A percentile compares a stretch with the other conserved stretches of the same genome.
Conservation (phyloP, 2,888 invertebrate genomes). For the Aethes cnicana region DNA sequence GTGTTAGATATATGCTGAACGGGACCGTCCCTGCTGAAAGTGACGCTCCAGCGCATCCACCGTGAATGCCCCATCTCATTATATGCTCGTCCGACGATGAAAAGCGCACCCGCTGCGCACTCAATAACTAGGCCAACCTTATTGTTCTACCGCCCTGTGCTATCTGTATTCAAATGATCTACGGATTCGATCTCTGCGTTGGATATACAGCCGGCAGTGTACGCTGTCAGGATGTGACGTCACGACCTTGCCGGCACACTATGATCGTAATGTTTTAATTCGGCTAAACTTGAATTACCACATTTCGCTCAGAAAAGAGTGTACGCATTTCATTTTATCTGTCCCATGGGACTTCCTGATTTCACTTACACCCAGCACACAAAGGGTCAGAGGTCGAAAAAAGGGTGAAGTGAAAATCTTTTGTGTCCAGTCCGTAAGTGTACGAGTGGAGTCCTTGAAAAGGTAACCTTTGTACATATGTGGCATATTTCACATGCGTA, state of each 20-base stretch:
- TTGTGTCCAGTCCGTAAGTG: slow-evolving; percentile 13
- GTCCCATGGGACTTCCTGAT: slow-evolving; percentile 2
- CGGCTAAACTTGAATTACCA: no score
- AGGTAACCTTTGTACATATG: slow-evolving; percentile 14
- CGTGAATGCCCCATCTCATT: slow-evolving; percentile 61
- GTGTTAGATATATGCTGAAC: no score
- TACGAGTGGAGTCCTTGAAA: slow-evolving; percentile 22
- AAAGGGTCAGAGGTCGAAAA: slow-evolving; percentile 23
- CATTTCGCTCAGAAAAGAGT: no score
- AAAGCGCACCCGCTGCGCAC: slow-evolving; percentile 53
- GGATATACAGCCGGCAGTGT: no score
- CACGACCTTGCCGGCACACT: no score
- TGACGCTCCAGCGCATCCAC: slow-evolving; percentile 45
- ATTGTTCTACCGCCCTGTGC: slow-evolving; percentile 46
- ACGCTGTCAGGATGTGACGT: no score
- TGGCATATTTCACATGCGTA: background rate
- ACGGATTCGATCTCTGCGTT: no score
- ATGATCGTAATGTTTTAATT: no score
- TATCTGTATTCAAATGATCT: slow-evolving; percentile 13
- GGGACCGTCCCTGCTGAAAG: slow-evolving; percentile 29
- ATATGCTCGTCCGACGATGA: slow-evolving; percentile 56
- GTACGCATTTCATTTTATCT: no score
- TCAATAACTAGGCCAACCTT: slow-evolving; percentile 57
- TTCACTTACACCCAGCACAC: slow-evolving; percentile 12
- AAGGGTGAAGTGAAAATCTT: slow-evolving; percentile 25